A percentile compares a stretch with the other conserved stretches of the same genome.
Evolutionary conservation across 2,797 vertebrate species (phyloP).

Genomic region (Tenualosa ilisha): DNA sequence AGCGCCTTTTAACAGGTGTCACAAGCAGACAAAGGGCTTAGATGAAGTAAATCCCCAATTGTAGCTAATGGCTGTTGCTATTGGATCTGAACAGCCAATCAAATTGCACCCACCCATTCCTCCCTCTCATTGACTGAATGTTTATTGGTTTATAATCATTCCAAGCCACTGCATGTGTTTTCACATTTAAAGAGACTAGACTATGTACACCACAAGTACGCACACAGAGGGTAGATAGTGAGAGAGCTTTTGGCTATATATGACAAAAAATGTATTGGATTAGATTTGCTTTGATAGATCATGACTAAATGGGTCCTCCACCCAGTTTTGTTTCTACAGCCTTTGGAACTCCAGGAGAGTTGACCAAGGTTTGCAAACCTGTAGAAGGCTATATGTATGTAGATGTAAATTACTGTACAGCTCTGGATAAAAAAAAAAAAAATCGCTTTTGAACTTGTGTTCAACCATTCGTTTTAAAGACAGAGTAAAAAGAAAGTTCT

Average conservation of each 20-base stretch:
- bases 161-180: not conserved
- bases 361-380: not conserved
- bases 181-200: not conserved
- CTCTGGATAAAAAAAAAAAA: not conserved
- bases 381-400: not conserved
- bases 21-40: not conserved
- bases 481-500: not conserved
- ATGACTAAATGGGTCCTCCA: not conserved
- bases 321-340: not conserved
- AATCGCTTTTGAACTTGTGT: not conserved
- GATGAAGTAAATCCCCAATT: not conserved
- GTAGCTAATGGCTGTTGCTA: not conserved
- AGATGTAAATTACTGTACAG: not conserved
- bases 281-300: not conserved
- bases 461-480: not conserved
- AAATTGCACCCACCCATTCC: not conserved
- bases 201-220: not conserved
- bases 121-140: not conserved
- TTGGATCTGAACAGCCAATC: not conserved
- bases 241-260: not conserved
- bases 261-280: not conserved
- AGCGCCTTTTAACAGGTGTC: not conserved
- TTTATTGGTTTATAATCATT: not conserved
- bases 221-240: not conserved
- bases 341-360: not conserved